Evolutionary conservation across 2,113 vertebrate species (phyloP), one percentile per base, ranked within the genome.

Genomic region (Chunga burmeisteri): DNA sequence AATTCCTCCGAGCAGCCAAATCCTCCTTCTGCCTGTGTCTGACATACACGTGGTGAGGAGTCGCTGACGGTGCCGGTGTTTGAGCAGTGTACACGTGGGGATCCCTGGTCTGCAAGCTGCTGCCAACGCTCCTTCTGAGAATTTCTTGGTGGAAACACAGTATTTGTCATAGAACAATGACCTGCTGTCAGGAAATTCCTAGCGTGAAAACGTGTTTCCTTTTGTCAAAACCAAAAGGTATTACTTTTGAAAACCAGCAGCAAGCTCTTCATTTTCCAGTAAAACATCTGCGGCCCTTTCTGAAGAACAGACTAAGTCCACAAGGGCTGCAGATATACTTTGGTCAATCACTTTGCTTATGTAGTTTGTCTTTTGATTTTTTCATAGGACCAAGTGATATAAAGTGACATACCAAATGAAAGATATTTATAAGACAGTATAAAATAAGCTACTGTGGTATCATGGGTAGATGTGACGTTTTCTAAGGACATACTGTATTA

Each of bases 251-350:
- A 97, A 93, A 97, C 89, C 96, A 98, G 97, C 98, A 98, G 98
- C 97, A 98, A 97, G 96, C 93, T 97, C 95, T 97, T 97, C 61
- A 85, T 97, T 96, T 98, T 97, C 98, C 98, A 98, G 98, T 98
- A 98, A 98, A 98, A 98, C 87, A 98, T 97, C 98, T 93, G 94
- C 87, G 44, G 97, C 98, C 97, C 94, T 88, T 97, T 98, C 95
- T 97, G 91, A 96, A 97, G 94, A 97, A 75, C 34, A 78, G 81
- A 95, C 65, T 30, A 10, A 94, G 91, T 96, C 97, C 95, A 91
- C 92, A 61, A 96, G 92, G 97, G 97, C 97, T 97, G 95, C 82
- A 98, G 97, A 98, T 82, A 95, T 97, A 98, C 98, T 98, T 98
- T 98, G 98, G 98, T 98, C 98, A 97, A 98, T 97, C 86, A 94